Evolutionary conservation across 2,797 vertebrate genomes (phyloP), one percentile per base, ranked within the genome.

Genomic region (Clarias pachynema): DNA sequence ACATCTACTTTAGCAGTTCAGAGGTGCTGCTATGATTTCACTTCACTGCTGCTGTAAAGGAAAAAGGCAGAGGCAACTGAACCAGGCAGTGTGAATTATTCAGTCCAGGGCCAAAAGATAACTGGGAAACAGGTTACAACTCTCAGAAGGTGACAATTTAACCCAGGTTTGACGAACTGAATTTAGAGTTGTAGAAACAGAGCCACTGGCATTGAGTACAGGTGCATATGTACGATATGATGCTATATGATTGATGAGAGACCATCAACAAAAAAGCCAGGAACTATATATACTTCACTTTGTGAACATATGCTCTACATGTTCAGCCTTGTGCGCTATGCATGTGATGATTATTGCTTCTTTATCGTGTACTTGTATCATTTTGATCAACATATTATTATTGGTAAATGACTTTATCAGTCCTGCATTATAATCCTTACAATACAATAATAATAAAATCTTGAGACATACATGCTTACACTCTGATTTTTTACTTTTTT

Each of bases 21-120:
- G 49, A 82, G 79, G 78, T 34, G 62, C 49, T 49, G 34, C 14
- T 66, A 57, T 68, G 62, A 82, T 29, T 66, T 65, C 34, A 65
- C 44, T 81, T 68, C 72, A 49, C 53, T 82, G 82, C 72, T 49
- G 40, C 77, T 57, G 62, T 56, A 84, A 34, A 72, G 80, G 81
- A 83, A 87, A 15, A 75, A 84, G 73, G 79, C 79, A 81, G 79
- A 82, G 81, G 84, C 77, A 91, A 88, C 89, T 91, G 87, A 92
- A 92, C 92, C 90, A 85, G 82, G n/a, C 85, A 82, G 69, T 89
- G 88, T 95, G 85, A 94, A 95, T 95, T 89, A 95, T 95, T 95
- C 89, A 95, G 87, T 85, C 49, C 82, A 73, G 81, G 84, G 85
- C 89, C 88, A 91, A 87, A 86, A 80, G 85, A 77, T 86, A 72